Evolutionary conservation across 2,797 vertebrate species (phyloP).

Genomic region (Anas flavirostris): DNA sequence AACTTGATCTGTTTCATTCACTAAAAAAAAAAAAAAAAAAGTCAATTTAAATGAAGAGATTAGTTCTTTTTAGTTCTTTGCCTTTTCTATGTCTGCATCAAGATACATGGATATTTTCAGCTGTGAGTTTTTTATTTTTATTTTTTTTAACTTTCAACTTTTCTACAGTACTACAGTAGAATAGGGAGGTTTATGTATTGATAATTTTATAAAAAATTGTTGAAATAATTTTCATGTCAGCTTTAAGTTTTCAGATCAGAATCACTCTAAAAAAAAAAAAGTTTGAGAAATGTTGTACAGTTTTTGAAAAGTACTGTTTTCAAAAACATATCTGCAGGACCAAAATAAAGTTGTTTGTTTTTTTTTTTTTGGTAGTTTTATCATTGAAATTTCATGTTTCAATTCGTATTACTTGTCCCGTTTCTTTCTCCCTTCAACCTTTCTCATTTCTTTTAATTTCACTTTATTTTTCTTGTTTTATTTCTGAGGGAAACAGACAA

Average conservation of each 20-base stretch:
- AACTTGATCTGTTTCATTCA: background rate
- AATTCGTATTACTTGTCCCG: background rate
- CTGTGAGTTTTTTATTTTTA: background rate
- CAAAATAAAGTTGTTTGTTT: background rate
- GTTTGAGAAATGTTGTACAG: background rate
- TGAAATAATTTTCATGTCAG: background rate
- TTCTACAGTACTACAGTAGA: background rate
- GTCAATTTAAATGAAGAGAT: background rate
- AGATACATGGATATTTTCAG: background rate
- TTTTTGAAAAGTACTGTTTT: background rate
- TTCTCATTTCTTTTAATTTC: background rate
- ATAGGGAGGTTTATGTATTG: background rate
- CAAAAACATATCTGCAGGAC: background rate
- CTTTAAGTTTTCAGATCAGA: background rate
- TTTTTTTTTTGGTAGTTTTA: background rate
- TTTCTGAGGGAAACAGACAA: background rate
- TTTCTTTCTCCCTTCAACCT: accelerated
- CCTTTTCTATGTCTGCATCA: background rate
- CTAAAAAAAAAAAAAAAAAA: background rate
- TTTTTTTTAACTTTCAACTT: background rate
- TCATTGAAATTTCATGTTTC: background rate
- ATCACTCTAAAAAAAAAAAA: background rate
- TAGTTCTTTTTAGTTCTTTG: background rate
- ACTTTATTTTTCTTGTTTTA: background rate
- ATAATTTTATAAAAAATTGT: background rate